Evolutionary conservation across 2,888 invertebrate genomes (phyloP).

Genomic region (Orgyia antiqua): DNA sequence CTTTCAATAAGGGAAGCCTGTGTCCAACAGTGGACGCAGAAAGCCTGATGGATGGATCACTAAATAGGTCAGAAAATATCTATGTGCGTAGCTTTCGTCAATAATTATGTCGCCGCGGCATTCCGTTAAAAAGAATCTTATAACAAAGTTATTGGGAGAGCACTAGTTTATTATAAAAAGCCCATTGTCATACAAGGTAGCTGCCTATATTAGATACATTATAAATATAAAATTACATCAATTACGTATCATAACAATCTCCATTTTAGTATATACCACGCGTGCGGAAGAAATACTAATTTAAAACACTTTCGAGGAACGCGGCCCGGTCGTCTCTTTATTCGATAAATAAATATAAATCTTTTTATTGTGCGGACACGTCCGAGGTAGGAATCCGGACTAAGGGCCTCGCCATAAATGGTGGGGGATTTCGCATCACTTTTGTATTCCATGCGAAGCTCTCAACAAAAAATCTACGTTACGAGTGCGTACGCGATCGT

Average conservation of each 20-base stretch:
- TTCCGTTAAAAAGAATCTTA: no score
- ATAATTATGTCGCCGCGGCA: no score
- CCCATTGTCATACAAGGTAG: no score
- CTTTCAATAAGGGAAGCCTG: no score
- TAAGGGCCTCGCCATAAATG: slow-evolving; percentile 62
- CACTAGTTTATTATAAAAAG: no score
- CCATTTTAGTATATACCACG: slow-evolving; percentile 35
- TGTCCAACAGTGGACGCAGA: no score
- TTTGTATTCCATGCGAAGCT: slow-evolving; percentile 55
- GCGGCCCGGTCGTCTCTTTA: slow-evolving; percentile 40
- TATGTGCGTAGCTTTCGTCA: no score
- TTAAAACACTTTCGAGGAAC: slow-evolving; percentile 53
- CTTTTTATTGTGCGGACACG: slow-evolving; percentile 66
- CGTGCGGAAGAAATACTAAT: slow-evolving; percentile 49
- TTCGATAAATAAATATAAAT: slow-evolving; percentile 67
- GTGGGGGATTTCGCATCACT: slow-evolving; percentile 56
- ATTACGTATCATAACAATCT: slow-evolving; percentile 10
- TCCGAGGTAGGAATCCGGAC: slow-evolving; percentile 62
- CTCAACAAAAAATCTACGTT: slow-evolving; percentile 65
- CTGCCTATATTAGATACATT: no score
- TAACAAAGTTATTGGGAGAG: no score
- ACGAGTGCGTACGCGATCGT: slow-evolving; percentile 62
- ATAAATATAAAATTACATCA: neutral
- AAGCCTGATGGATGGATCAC: no score
- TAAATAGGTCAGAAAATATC: no score